These are phyloP conservation scores for Sphaeramia orbicularis DNA, from an alignment of 2,797 vertebrate species.

Conservation along the genomic window DNA sequence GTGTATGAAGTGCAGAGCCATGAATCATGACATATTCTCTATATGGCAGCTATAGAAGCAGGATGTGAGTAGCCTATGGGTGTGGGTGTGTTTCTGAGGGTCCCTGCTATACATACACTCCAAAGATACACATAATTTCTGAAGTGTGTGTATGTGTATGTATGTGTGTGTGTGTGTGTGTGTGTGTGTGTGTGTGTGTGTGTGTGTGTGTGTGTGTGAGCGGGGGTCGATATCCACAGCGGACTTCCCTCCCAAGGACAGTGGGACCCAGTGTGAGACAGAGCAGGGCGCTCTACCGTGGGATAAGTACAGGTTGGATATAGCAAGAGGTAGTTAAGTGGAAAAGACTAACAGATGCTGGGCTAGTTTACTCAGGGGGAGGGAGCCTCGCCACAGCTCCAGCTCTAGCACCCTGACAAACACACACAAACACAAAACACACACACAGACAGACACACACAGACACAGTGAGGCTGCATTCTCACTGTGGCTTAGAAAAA, in stretches of 20 bases:
- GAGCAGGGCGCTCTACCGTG: conserved; percentile 66
- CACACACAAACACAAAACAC: conserved; percentile 43
- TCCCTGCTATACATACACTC: conserved; percentile 32
- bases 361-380: conserved; percentile 81
- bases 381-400: conserved; percentile 76
- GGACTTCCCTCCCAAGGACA: conserved; percentile 71
- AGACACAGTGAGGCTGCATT: conserved; percentile 46
- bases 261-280: conserved; percentile 73
- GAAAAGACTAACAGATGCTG: conserved; percentile 88
- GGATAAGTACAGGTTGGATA: conserved; percentile 87
- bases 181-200: conserved; percentile 18
- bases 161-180: conserved; percentile 14
- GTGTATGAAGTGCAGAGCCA: conserved; percentile 24
- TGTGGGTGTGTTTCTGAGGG: conserved; percentile 29
- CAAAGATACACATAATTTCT: conserved; percentile 35
- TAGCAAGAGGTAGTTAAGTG: conserved; percentile 87
- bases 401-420: conserved; percentile 66
- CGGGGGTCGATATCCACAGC: conserved; percentile 56
- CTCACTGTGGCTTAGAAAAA: conserved; percentile 64
- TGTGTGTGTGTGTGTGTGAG: conserved; percentile 26
- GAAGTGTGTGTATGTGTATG: conserved; percentile 9
- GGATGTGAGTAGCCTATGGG: conserved; percentile 28
- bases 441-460: conserved; percentile 13
- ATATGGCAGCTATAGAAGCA: conserved; percentile 29
- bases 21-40: conserved; percentile 49